These are phyloP conservation scores for Rhinoptilus africanus DNA, from an alignment of 2,113 vertebrate species.

Conservation along the genomic window DNA sequence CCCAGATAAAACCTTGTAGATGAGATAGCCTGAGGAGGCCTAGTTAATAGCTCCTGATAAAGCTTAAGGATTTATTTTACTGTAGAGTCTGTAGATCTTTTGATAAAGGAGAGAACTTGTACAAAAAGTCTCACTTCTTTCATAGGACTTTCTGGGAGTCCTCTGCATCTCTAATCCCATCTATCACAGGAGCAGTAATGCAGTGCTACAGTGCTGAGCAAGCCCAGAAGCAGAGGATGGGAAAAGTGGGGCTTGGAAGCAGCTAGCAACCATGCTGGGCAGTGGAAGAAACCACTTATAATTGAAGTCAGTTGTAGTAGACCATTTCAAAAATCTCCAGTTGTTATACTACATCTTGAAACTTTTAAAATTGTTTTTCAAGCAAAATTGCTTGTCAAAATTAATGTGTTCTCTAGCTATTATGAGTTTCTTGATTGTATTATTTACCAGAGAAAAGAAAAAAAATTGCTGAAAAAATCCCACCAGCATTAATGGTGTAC, in stretches of 20 bases:
- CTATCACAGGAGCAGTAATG: background rate
- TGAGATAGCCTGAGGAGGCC: background rate
- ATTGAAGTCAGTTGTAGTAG: background rate
- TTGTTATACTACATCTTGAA: background rate
- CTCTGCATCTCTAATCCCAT: background rate
- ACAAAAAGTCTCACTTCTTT: background rate
- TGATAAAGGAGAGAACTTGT: background rate
- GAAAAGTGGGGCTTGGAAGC: background rate
- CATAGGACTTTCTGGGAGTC: background rate
- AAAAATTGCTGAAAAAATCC: background rate
- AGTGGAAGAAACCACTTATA: background rate
- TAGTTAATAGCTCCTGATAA: background rate
- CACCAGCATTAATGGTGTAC: background rate
- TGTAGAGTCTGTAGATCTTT: background rate
- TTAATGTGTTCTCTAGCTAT: background rate
- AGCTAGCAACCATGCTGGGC: background rate
- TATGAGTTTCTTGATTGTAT: background rate
- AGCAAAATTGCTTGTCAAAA: background rate
- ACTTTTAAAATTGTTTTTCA: background rate
- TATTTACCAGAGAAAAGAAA: background rate
- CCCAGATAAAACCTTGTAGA: background rate
- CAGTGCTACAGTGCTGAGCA: background rate
- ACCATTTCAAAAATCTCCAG: background rate
- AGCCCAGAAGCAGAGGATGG: too few relatives aligned
- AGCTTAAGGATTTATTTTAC: background rate